Base-by-base conservation (phyloP, 2,888 invertebrate genomes). In the Drosophila colorata region DNA sequence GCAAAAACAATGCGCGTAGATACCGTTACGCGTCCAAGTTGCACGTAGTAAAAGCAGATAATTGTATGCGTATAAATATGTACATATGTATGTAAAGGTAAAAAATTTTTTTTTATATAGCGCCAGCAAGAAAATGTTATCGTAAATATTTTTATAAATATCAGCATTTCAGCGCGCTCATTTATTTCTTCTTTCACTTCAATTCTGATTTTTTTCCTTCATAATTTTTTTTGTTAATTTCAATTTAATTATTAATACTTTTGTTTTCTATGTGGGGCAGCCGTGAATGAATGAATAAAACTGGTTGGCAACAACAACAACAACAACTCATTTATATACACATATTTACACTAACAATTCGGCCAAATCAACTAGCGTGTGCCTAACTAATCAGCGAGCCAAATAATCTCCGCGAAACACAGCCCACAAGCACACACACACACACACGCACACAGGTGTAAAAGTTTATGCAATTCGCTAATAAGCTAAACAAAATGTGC, bases 401-500 rank as follows among this genome's bases (percentile, higher is more conserved):
- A 64, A 64, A 47, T 28, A 28, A 28, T 28, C 28, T 28, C 2
- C 28, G 3, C 4, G 20, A 20, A 20, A 0, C 20, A 31, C 23
- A n/a, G 4, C 20, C 40, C 14, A 52, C 57, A 49, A 44, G 28
- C 56, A 46, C 14, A 35, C 14, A 33, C 25, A 53, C 35, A 55
- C 20, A 28, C 25, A 25, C 28, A 28, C 20, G 57, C 43, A 46
- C 38, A 11, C 48, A 46, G 8, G 25, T 13, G 38, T 23, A 35
- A 35, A 60, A 23, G 60, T 49, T 41, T 33, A 53, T 49, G 66
- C 64, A 63, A 57, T 59, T 43, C 66, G 80, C 77, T 82, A 82
- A 82, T 82, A 87, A 82, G 83, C 82, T 67, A 82, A 88, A 82
- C 77, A 86, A 82, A 81, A 67, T 80, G 67, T 51, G 43, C 69